Conservation (phyloP, 2,888 invertebrate genomes). For the Steinernema carpocapsae region DNA sequence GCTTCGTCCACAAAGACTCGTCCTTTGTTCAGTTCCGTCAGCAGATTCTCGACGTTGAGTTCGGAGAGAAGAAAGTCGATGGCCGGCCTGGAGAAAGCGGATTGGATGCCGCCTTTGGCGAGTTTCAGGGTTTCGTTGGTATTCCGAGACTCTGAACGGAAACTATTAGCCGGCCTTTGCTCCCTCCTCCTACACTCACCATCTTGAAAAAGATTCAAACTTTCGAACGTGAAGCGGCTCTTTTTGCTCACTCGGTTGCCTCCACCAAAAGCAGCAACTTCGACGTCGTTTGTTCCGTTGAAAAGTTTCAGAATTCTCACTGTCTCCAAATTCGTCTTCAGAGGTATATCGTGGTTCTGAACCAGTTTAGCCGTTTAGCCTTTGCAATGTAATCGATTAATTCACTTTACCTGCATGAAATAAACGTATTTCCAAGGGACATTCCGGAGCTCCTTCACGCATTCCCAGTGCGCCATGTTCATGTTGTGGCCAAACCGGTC, state of each 20-base stretch:
- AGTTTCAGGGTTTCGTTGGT: slow-evolving; percentile 6
- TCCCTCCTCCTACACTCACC: too few relatives aligned
- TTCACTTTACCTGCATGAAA: slow-evolving; percentile 39
- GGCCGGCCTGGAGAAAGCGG: slow-evolving; percentile 37
- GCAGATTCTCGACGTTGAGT: not conserved
- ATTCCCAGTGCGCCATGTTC: slow-evolving; percentile 41
- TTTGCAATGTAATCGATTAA: too few relatives aligned
- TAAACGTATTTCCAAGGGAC: slow-evolving; percentile 45
- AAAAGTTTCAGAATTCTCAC: slow-evolving; percentile 38
- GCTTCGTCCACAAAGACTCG: not conserved
- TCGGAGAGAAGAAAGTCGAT: slow-evolving; percentile 39
- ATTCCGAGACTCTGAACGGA: not conserved
- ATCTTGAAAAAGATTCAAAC: slow-evolving; percentile 39
- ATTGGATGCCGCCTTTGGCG: slow-evolving; percentile 39
- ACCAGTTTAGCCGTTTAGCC: too few relatives aligned
- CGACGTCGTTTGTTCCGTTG: slow-evolving; percentile 43
- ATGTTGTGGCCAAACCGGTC: slow-evolving; percentile 46
- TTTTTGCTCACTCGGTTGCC: slow-evolving; percentile 1
- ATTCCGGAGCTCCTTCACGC: slow-evolving; percentile 41
- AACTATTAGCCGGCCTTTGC: too few relatives aligned
- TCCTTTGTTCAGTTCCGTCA: not conserved
- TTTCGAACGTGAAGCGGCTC: slow-evolving; percentile 41
- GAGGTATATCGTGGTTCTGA: slow-evolving; percentile 43
- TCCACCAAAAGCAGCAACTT: not conserved
- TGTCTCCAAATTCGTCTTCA: slow-evolving; percentile 41